phyloP scores from a whole-genome alignment of 2,113 vertebrate species.

The Eonycteris spelaea region DNA sequence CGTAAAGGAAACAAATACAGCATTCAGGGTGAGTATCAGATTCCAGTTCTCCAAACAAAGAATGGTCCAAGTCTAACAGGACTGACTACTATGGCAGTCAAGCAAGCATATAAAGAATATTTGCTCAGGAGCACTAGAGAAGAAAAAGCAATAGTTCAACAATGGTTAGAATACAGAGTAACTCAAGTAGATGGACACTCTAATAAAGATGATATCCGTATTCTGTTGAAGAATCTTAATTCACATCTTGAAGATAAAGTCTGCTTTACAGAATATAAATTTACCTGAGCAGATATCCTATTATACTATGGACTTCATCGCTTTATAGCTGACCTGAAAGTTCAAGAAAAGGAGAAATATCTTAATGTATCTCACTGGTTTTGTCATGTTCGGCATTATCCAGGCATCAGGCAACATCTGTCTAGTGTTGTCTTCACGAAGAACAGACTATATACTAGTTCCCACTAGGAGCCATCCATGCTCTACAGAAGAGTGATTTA shows the following conservation, averaged over 20 bases:
- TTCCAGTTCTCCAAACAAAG: slow-evolving; percentile 94
- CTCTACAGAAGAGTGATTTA: not conserved
- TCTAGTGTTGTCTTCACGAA: slow-evolving; percentile 89
- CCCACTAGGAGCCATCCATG: slow-evolving; percentile 80
- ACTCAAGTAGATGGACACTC: slow-evolving; percentile 84
- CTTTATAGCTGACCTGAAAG: slow-evolving; percentile 88
- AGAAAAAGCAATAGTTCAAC: slow-evolving; percentile 92
- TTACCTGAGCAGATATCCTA: slow-evolving; percentile 93
- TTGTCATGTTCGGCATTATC: slow-evolving; percentile 93
- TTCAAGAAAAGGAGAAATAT: slow-evolving; percentile 95
- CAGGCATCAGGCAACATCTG: slow-evolving; percentile 91
- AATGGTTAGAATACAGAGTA: slow-evolving; percentile 95
- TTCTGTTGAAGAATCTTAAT: slow-evolving; percentile 93
- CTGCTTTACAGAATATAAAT: slow-evolving; percentile 91
- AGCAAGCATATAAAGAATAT: slow-evolving; percentile 87
- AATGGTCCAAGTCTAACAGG: slow-evolving; percentile 88
- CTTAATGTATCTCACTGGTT: slow-evolving; percentile 96
- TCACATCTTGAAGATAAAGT: slow-evolving; percentile 95
- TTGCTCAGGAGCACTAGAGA: slow-evolving; percentile 89
- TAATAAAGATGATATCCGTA: slow-evolving; percentile 85
- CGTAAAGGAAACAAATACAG: no score
- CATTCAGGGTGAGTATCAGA: slow-evolving; percentile 54
- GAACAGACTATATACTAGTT: slow-evolving; percentile 92
- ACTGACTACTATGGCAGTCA: slow-evolving; percentile 90
- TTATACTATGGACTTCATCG: slow-evolving; percentile 94